phyloP scores from a whole-genome alignment of 2,888 invertebrate species.

The Diarsia dahlii region DNA sequence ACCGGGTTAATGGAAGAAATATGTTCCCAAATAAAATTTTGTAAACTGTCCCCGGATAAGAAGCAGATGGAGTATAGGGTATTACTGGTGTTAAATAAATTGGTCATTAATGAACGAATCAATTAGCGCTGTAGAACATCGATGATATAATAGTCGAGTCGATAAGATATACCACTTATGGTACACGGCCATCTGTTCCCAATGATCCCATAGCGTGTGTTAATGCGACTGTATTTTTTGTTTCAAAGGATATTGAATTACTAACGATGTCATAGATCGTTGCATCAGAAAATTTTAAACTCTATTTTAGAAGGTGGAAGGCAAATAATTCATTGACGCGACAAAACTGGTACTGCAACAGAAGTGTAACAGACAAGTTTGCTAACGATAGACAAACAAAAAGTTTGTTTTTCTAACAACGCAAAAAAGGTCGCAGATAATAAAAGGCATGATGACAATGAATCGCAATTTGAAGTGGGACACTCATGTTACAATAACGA shows the following conservation, averaged over 20 bases:
- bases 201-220: conserved; percentile 54
- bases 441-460: conserved; percentile 76
- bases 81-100: conserved; percentile 61
- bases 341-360: conserved; percentile 51
- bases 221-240: conserved; percentile 67
- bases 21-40: conserved; percentile 30
- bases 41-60: conserved; percentile 39
- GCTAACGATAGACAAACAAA: conserved; percentile 77
- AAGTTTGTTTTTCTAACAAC: conserved; percentile 78
- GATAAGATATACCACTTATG: conserved; percentile 76
- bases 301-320: conserved; percentile 22
- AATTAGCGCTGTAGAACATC: conserved; percentile 74
- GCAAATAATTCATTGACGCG: conserved; percentile 34
- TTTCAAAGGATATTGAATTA: conserved; percentile 67
- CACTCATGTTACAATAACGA: conserved; percentile 76
- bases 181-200: conserved; percentile 73
- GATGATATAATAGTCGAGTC: conserved; percentile 71
- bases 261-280: conserved; percentile 64
- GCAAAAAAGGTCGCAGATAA: conserved; percentile 76
- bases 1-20: conserved; percentile 34
- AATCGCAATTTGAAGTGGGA: conserved; percentile 77
- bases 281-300: conserved; percentile 29
- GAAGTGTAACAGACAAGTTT: conserved; percentile 70
- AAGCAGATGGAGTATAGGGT: conserved; percentile 59
- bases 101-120: conserved; percentile 73